These are phyloP conservation scores for Dicrostonyx torquatus DNA, from an alignment of 2,797 vertebrate genomes.

Conservation along the genomic window DNA sequence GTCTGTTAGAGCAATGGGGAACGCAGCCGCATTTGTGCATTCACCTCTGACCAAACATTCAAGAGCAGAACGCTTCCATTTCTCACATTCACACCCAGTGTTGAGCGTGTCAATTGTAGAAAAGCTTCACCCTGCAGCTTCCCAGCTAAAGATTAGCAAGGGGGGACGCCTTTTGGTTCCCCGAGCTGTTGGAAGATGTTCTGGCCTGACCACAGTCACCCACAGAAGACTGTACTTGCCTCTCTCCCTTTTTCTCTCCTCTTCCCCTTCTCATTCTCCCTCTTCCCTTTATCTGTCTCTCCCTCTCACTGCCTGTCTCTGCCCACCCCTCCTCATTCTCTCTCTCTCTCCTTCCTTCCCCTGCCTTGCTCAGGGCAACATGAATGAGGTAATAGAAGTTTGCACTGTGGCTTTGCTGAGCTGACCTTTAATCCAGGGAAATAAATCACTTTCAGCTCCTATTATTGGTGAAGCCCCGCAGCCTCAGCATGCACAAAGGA, in stretches of 20 bases:
- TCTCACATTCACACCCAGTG: not conserved
- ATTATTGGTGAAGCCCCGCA: constrained; percentile 85
- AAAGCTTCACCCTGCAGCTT: not conserved
- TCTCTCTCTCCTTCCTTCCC: not conserved
- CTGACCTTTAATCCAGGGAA: constrained; percentile 85
- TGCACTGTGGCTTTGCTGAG: constrained; percentile 69
- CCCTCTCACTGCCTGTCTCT: not conserved
- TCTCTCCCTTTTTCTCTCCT: not conserved
- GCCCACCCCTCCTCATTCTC: not conserved
- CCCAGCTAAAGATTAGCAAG: not conserved
- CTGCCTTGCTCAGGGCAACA: not conserved
- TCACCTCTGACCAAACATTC: not conserved
- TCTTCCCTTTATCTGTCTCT: not conserved
- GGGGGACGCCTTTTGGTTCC: not conserved
- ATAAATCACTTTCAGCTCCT: constrained; percentile 87
- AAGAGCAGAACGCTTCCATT: not conserved
- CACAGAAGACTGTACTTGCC: too few relatives aligned
- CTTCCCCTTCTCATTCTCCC: not conserved
- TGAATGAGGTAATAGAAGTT: constrained; percentile 78
- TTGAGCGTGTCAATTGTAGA: too few relatives aligned
- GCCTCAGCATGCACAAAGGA: constrained; percentile 82
- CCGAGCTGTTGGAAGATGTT: not conserved
- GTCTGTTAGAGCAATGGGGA: not conserved
- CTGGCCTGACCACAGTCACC: not conserved
- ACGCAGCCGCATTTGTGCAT: not conserved